Conservation (phyloP, 1,140 invertebrate species). For the Muscidifurax raptorellus region DNA sequence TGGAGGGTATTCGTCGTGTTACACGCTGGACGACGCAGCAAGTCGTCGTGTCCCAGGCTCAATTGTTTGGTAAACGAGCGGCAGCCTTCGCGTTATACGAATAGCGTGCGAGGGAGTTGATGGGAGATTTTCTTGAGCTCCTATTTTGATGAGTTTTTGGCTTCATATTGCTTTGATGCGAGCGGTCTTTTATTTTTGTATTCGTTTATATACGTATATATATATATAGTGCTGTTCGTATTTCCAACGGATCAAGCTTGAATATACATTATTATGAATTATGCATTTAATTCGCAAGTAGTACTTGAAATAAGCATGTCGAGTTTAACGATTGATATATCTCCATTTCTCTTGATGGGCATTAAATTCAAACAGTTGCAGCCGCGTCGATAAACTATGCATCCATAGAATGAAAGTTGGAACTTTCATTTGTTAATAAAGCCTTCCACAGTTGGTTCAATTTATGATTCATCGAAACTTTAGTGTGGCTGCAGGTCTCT, state of each 20-base stretch:
- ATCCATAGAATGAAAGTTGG: background rate
- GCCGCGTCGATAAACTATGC: background rate
- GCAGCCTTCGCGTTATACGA: background rate
- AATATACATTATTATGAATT: too few species aligned
- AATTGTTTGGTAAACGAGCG: slow-evolving; percentile 39
- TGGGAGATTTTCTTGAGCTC: background rate
- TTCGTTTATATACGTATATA: background rate
- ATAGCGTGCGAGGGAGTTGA: background rate
- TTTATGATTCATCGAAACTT: background rate
- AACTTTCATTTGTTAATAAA: background rate
- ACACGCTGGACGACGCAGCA: background rate
- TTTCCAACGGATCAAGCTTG: too few species aligned
- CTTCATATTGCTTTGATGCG: too few species aligned
- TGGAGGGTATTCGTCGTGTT: too few species aligned
- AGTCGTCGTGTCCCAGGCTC: background rate
- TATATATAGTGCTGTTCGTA: background rate
- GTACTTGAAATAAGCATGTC: too few species aligned
- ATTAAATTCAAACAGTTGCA: background rate
- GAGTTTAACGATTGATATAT: too few species aligned
- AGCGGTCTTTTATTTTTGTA: background rate
- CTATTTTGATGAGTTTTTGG: too few species aligned
- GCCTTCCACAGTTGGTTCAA: background rate
- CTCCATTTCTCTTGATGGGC: too few species aligned
- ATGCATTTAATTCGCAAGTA: too few species aligned
- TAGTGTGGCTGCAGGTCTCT: background rate